phyloP scores from a whole-genome alignment of 2,797 vertebrate species.

The Podargus strigoides region DNA sequence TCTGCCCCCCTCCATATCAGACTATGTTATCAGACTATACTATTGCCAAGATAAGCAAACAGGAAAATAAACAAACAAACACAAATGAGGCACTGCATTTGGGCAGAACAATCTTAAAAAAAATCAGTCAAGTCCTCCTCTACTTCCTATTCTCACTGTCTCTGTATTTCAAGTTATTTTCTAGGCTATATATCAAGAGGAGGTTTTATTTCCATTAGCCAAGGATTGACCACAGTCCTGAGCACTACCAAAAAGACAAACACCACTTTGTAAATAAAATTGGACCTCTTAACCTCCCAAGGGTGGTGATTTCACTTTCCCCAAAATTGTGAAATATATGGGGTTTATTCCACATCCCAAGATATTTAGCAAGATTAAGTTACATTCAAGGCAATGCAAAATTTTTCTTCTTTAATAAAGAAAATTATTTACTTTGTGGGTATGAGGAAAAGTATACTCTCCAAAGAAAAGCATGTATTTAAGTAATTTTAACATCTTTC shows the following conservation, averaged over 20 bases:
- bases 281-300: constrained; percentile 9
- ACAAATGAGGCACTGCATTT: neutral
- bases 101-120: neutral
- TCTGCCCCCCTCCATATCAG: neutral
- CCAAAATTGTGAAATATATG: constrained; percentile 43
- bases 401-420: neutral
- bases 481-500: neutral
- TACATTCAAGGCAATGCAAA: neutral
- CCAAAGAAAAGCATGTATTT: neutral
- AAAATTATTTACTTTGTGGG: neutral
- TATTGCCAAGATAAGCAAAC: neutral
- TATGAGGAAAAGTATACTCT: neutral
- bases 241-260: constrained; percentile 38
- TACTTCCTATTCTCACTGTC: neutral
- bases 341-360: neutral
- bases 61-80: neutral
- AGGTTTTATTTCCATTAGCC: neutral
- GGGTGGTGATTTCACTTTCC: constrained; percentile 48
- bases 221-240: neutral
- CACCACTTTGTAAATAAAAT: neutral
- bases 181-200: neutral
- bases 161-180: neutral
- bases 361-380: neutral
- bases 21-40: neutral
- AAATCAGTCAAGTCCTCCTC: neutral